Base-by-base conservation (phyloP, 2,888 invertebrate genomes). In the Hydraecia micacea region DNA sequence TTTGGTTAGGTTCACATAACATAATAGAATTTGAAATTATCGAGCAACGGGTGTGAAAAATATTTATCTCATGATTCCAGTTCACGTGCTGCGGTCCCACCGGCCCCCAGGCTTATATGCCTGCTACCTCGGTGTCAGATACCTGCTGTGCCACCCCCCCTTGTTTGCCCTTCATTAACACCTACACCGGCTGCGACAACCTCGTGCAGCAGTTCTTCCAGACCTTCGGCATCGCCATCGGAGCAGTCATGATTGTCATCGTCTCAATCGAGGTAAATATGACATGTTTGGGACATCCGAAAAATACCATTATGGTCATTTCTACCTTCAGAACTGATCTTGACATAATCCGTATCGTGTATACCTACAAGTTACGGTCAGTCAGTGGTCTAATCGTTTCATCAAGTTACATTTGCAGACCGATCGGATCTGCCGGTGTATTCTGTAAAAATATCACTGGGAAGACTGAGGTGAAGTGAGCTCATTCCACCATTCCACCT, bases 251-350 rank as follows among this genome's bases (percentile, higher is more conserved):
- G 62, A 96, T 98, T 73, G 97, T 97, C 49, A 95, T 98, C 69
- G 98, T 97, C 11, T 97, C 94, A 58, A 94, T 98, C 86, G 98
- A 98, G 97, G 98, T 98, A 93, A 85, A 79, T 67, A 70, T 70
- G 11, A 36, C 36, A 69, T 36, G 15, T 49, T 32, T 36, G 18
- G 11, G 18, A 21, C 28, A 21, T 39, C 3, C 9, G 13, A 39
- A 28, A 28, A 18, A 49, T 32, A 18, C 36, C 25, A 36, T n/a
- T 11, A 25, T 42, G 18, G 13, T 55, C 7, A 36, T 6, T 55
- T 18, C 4, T 42, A 52, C 28, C 28, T 21, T 49, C n/a, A 36
- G 18, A 74, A 70, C 32, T 11, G 5, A 36, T 21, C 18, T 71
- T 42, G 42, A 71, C 18, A 13, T 49, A 15, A 21, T 49, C 28